Percentiles rank a stretch among this genome's conserved stretches.
phyloP scores from a whole-genome alignment of 2,888 invertebrate species.

The Nomada ferruginata region DNA sequence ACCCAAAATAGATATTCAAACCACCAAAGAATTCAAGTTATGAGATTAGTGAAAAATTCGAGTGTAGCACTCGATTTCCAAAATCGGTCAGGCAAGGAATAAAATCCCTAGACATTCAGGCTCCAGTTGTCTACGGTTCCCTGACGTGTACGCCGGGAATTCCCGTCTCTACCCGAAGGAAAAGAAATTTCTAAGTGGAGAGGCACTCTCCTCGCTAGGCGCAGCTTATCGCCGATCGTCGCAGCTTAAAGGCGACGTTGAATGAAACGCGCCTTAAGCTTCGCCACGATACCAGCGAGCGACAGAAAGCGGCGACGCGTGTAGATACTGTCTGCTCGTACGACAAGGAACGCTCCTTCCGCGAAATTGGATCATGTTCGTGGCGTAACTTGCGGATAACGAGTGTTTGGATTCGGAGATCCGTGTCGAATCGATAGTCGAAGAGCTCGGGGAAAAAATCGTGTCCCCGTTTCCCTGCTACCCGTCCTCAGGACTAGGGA shows the following conservation, averaged over 20 bases:
- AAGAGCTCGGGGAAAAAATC: constrained; percentile 13
- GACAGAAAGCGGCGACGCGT: constrained; percentile 44
- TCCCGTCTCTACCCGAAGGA: not conserved
- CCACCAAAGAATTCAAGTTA: too few species aligned
- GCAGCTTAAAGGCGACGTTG: constrained; percentile 53
- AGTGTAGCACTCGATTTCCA: too few species aligned
- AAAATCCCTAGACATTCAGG: too few species aligned
- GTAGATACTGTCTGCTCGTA: constrained; percentile 49
- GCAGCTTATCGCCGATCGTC: constrained; percentile 54
- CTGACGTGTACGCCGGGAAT: constrained; percentile 16
- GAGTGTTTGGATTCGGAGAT: constrained; percentile 46
- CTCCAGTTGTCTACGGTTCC: not conserved
- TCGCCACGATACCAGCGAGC: constrained; percentile 43
- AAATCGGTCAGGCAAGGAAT: too few species aligned
- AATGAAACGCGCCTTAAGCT: constrained; percentile 48
- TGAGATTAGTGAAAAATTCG: too few species aligned
- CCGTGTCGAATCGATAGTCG: constrained; percentile 46
- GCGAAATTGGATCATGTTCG: constrained; percentile 56
- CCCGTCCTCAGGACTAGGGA: not conserved
- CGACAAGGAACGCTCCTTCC: constrained; percentile 35
- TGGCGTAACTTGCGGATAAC: constrained; percentile 56
- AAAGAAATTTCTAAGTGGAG: constrained; percentile 36
- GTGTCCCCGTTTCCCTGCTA: not conserved
- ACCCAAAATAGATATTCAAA: too few species aligned
- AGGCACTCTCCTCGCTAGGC: constrained; percentile 26